Evolutionary conservation across 2,113 vertebrate species (phyloP), one percentile per base, ranked within the genome.

Genomic region (Notiomystis cincta): DNA sequence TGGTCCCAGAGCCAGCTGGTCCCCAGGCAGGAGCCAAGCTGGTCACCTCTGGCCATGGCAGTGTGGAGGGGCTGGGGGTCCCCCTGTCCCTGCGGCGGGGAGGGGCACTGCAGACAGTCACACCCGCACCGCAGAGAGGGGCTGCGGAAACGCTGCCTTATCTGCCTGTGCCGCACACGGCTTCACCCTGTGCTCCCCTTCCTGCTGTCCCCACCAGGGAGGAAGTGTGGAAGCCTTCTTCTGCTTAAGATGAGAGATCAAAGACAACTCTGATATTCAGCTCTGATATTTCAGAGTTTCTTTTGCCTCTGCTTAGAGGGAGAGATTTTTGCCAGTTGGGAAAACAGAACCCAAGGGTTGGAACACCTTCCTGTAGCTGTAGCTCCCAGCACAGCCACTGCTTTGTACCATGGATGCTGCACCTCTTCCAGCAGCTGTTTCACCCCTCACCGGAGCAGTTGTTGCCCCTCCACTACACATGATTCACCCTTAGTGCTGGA

Each of bases 61-160:
- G 19, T 5, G 37, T 6, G 2, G 8, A 30, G 48, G 56, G 77
- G 47, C 56, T 44, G 76, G n/a, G 51, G 76, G 50, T 80, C 30
- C 64, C 5, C 3, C 40, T 45, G 76, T 23, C 30, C 64, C 7
- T 15, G 35, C 40, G 44, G 24, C 0, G 2, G 40, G 73, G 31
- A 71, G 45, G 10, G 14, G 35, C 1, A 0, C 3, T 30, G 64
- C 50, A 72, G 53, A 80, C 42, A 30, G 45, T 6, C 15, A 0
- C 70, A 21, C 58, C 64, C 2, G 1, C 30, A 3, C 0, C 0
- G 1, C 1, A 0, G 64, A 23, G 78, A 30, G 20, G 50, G 16
- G 56, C 62, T 61, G 90, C 10, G 38, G 88, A 96, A 96, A 72
- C 2, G 0, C 67, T 20, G 38, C 33, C 64, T 94, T 94, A 95